Conservation (phyloP, 1,140 invertebrate species). For the Phymastichus coffea region DNA sequence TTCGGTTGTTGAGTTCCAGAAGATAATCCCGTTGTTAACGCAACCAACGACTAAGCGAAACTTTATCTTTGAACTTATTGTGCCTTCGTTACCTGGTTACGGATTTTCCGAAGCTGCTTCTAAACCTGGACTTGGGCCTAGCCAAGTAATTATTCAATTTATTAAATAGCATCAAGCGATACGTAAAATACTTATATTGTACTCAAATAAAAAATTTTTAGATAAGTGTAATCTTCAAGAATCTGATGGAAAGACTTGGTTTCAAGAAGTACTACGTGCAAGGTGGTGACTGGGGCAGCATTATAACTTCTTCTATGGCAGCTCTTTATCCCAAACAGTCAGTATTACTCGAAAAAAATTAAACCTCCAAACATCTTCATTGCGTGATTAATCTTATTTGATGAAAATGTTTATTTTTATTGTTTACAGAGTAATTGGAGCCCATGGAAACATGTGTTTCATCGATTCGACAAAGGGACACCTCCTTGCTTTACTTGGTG, state of each 20-base stretch:
- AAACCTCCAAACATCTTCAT: not conserved
- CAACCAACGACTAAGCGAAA: constrained; percentile 57
- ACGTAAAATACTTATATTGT: not conserved
- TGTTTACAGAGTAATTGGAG: constrained; percentile 54
- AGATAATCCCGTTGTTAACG: constrained; percentile 73
- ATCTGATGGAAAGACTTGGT: constrained; percentile 80
- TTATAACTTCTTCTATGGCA: constrained; percentile 63
- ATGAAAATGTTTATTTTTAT: not conserved
- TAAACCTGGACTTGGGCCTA: constrained; percentile 40
- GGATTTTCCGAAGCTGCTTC: constrained; percentile 65
- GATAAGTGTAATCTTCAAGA: constrained; percentile 73
- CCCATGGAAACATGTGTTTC: constrained; percentile 67
- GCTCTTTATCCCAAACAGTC: constrained; percentile 67
- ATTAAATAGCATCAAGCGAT: not conserved
- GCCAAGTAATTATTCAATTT: constrained; percentile 36
- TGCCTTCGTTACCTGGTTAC: constrained; percentile 78
- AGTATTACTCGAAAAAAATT: not conserved
- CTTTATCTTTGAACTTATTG: constrained; percentile 78
- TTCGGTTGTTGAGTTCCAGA: constrained; percentile 82
- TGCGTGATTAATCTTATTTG: too few relatives aligned
- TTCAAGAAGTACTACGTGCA: constrained; percentile 77
- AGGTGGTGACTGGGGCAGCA: constrained; percentile 81
- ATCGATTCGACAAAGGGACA: constrained; percentile 43
- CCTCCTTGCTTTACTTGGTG: constrained; percentile 59
- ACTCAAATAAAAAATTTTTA: constrained; percentile 41